Evolutionary conservation across 2,797 vertebrate genomes (phyloP), one percentile per base, ranked within the genome.

Genomic region (Rhinogobio ventralis): DNA sequence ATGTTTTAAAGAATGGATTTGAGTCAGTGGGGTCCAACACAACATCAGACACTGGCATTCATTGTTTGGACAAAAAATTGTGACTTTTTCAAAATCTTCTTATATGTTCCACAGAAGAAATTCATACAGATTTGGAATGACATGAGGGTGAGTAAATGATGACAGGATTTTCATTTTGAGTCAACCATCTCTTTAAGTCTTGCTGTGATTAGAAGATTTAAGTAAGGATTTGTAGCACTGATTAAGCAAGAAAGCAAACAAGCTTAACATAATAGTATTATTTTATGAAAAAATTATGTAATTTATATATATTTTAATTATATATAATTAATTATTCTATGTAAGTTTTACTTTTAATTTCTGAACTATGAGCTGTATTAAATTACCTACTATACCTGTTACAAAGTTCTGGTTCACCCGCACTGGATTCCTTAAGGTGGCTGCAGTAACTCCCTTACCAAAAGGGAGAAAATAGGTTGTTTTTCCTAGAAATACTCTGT

Each of bases 341-440:
- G 3, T 51, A 67, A n/a, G 15, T 51, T 81, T 42, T n/a, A 3
- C 9, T n/a, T 25, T 55, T 28, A 25, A 55, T 60, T 30, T 23
- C n/a, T 64, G 6, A 78, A 64, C 15, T 14, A 30, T 64, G 14
- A 64, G 19, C n/a, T 66, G n/a, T 57, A 46, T 72, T 45, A 60
- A 81, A 81, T 46, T 4, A 79, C 23, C 2, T 51, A 69, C 30
- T n/a, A 14, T 82, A 83, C 81, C 81, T 83, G 33, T 74, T 66
- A 7, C 8, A 73, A 81, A 64, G 42, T 25, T 64, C n/a, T 64
- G 57, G 20, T 67, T 14, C 30, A 66, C 8, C 2, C 3, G 23
- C 28, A 17, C 23, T 33, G 13, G 42, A 9, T 73, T 82, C 55
- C 20, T 74, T 17, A 36, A 64, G 42, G 20, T 25, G 30, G 20